Conservation (phyloP, 2,888 invertebrate species). For the Eulithis prunata region DNA sequence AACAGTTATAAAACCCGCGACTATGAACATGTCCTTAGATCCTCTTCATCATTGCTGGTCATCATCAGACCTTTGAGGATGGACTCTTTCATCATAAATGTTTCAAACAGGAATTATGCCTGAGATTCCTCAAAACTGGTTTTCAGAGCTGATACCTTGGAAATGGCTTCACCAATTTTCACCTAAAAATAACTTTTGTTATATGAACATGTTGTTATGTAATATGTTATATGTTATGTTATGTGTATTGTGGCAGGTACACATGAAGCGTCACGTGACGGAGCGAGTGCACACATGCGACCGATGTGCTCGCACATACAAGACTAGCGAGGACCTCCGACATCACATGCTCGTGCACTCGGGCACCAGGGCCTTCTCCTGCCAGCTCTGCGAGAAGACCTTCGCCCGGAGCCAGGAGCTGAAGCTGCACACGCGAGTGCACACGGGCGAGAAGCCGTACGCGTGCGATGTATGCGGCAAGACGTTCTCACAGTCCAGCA, state of each 20-base stretch:
- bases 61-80: no score
- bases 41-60: no score
- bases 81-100: no score
- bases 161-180: no score
- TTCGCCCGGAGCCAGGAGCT: constrained; percentile 9
- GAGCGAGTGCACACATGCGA: constrained; percentile 6
- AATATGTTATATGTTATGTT: no score
- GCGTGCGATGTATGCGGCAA: constrained; percentile 6
- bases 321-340: constrained; percentile 7
- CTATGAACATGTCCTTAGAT: no score
- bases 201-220: no score
- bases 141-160: no score
- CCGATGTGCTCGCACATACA: constrained; percentile 5
- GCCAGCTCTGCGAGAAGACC: neutral
- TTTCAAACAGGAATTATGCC: no score
- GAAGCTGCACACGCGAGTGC: constrained; percentile 7
- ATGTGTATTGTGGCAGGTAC: neutral
- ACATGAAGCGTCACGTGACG: neutral
- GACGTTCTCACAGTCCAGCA: constrained; percentile 14
- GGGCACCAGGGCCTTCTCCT: neutral
- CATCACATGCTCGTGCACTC: constrained; percentile 2
- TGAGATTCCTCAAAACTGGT: no score
- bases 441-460: constrained; percentile 12
- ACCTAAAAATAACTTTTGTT: no score
- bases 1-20: no score